Evolutionary conservation across 2,797 vertebrate species (phyloP).

Genomic region (Rhinichthys osculus): DNA sequence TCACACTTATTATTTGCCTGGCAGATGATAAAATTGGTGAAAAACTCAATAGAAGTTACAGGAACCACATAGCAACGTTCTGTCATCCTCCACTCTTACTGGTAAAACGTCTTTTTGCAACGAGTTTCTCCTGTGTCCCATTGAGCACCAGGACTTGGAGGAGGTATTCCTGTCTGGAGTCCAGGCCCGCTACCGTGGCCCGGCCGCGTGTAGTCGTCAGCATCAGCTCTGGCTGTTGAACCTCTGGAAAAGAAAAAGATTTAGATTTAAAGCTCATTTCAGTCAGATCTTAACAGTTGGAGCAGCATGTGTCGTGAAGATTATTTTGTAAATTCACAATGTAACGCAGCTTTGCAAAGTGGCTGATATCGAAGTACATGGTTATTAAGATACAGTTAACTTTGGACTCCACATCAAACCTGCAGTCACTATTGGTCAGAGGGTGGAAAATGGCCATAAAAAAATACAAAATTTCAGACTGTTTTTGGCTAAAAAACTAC

Average conservation of each 20-base stretch:
- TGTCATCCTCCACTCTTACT: conserved; percentile 81
- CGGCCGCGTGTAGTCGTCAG: conserved; percentile 91
- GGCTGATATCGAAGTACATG: neutral
- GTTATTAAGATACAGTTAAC: neutral
- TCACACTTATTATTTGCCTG: neutral
- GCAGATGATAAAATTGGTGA: neutral
- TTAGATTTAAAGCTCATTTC: conserved; percentile 1
- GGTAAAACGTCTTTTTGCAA: conserved; percentile 89
- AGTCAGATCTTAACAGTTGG: neutral
- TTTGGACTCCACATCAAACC: neutral
- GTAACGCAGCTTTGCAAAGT: neutral
- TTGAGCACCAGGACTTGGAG: conserved; percentile 89
- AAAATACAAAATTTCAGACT: too few species aligned
- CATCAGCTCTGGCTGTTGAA: conserved; percentile 92
- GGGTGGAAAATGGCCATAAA: neutral
- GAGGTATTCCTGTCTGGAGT: conserved; percentile 87
- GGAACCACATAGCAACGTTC: neutral
- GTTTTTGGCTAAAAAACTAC: too few species aligned
- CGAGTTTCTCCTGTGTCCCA: conserved; percentile 82
- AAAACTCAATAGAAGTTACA: neutral
- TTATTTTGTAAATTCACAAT: neutral
- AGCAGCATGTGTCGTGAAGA: neutral
- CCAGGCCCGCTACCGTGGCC: conserved; percentile 91
- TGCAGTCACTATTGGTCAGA: too few species aligned
- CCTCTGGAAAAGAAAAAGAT: conserved; percentile 74